A percentile compares a stretch with the other conserved stretches of the same genome.
These are phyloP conservation scores for Tetropium fuscum DNA, from an alignment of 2,888 invertebrate genomes.

Conservation along the genomic window DNA sequence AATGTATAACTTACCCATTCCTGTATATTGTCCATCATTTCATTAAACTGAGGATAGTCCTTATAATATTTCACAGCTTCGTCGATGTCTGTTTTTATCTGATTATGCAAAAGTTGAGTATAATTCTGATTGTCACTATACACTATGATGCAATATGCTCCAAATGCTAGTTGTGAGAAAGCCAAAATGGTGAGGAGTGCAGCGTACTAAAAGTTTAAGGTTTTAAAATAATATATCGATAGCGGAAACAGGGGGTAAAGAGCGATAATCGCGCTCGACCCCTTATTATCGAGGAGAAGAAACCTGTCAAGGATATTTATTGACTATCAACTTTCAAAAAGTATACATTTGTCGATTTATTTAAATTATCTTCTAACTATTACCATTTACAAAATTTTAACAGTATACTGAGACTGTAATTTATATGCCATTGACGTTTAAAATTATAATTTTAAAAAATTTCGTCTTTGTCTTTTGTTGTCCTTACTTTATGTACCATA, in stretches of 20 bases:
- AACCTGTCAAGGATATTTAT: too few relatives aligned
- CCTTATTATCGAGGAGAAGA: too few relatives aligned
- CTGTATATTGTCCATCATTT: slow-evolving; percentile 37
- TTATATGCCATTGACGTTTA: too few relatives aligned
- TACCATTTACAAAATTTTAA: too few relatives aligned
- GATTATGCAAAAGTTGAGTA: slow-evolving; percentile 15
- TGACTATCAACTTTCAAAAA: too few relatives aligned
- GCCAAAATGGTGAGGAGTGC: slow-evolving; percentile 38
- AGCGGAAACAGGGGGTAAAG: background rate
- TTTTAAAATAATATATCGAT: background rate
- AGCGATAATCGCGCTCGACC: too few relatives aligned
- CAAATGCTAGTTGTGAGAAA: slow-evolving; percentile 38
- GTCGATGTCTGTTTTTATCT: slow-evolving; percentile 28
- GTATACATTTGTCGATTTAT: too few relatives aligned
- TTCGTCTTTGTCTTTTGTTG: too few relatives aligned
- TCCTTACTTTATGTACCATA: too few relatives aligned
- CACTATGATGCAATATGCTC: slow-evolving; percentile 31
- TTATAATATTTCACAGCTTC: slow-evolving; percentile 30
- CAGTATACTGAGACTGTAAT: too few relatives aligned
- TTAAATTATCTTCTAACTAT: too few relatives aligned
- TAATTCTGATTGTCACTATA: slow-evolving; percentile 26
- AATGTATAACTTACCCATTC: slow-evolving; percentile 32
- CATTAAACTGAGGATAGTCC: slow-evolving; percentile 16
- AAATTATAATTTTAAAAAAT: too few relatives aligned
- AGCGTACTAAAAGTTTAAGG: slow-evolving; percentile 44